Base-by-base conservation (phyloP, 2,797 vertebrate genomes). In the Rhinella marina region DNA sequence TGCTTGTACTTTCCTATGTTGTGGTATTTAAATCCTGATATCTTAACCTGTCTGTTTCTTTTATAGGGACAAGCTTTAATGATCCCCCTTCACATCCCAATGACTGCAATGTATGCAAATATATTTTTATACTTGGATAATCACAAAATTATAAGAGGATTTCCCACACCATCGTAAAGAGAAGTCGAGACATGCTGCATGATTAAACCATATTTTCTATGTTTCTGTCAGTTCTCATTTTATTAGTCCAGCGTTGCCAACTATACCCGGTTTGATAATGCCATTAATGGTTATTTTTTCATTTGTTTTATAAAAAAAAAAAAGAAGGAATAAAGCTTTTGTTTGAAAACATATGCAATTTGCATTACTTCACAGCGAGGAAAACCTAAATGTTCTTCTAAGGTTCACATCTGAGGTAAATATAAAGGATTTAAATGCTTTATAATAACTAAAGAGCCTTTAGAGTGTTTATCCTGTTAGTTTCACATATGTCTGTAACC, bases 101-200 rank as follows among this genome's bases (percentile, higher is more conserved):
- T 66, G 59, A 14, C 73, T 64, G 57, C 48, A 54, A 12, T 64
- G 10, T 76, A 64, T 16, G 59, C 64, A 59, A n/a, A 77, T 77
- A 62, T 75, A 41, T 85, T 77, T 85, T 85, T 78, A 48, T 61
- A 62, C 27, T 48, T 17, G 50, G 57, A 48, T 62, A n/a, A 75
- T 13, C 16, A 23, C 29, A 48, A 25, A 23, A n/a, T 11, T 73
- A n/a, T n/a, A 27, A 29, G 23, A 54, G 7, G n/a, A 76, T 68
- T 32, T 54, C 14, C 48, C 61, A 56, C 32, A 41, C 23, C 54
- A 50, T n/a, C 29, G 13, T 66, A 62, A 84, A 75, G 29, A 62
- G 10, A 77, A 62, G 11, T 92, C 93, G 93, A 92, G 7, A 76
- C 17, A 50, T 77, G 72, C 57, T 85, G 70, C 70, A 70, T 59